Evolutionary conservation across 2,113 vertebrate genomes (phyloP), one percentile per base, ranked within the genome.

Genomic region (Penelope pileata): DNA sequence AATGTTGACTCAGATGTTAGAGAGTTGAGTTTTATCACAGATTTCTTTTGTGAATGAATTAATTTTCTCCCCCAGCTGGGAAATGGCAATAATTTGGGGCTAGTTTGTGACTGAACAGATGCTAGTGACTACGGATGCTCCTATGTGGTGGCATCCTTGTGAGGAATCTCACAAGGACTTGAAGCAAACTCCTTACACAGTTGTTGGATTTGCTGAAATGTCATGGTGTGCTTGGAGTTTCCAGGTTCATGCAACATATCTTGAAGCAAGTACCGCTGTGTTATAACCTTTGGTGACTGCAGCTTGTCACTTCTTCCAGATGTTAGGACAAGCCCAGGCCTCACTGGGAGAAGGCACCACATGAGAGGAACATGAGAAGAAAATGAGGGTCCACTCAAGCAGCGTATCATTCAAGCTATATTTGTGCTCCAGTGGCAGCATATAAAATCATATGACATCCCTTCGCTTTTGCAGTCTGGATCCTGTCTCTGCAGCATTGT

Each of bases 401-500:
- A 21, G 36, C 9, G 36, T 29, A 19, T 56, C 42, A 14, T 53
- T 68, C 58, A 60, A 51, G 45, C 53, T 73, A 0, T 59, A 53
- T 32, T 29, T 84, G 50, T 81, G 76, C 34, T 85, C 32, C 50
- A 63, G 53, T 59, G 62, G 74, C 90, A 93, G 67, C 88, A 36
- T 50, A 38, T 32, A 87, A 93, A 95, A 83, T 77, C 80, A 72
- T 75, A 62, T 7, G 80, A 58, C 78, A 54, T 80, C 38, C 66
- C 69, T 26, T 34, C 22, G 21, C 27, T 90, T 16, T 76, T 79
- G 88, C 86, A 93, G 83, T 58, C 92, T 96, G 93, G 51, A 83
- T 95, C 83, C 74, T 91, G 77, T 94, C 73, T 96, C 83, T 80
- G 80, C 79, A 96, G 84, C 62, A 43, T 88, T 82, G 79, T 15